Percentiles rank a stretch among this genome's conserved stretches.
phyloP scores from a whole-genome alignment of 2,797 vertebrate genomes.

The Bufotes viridis region DNA sequence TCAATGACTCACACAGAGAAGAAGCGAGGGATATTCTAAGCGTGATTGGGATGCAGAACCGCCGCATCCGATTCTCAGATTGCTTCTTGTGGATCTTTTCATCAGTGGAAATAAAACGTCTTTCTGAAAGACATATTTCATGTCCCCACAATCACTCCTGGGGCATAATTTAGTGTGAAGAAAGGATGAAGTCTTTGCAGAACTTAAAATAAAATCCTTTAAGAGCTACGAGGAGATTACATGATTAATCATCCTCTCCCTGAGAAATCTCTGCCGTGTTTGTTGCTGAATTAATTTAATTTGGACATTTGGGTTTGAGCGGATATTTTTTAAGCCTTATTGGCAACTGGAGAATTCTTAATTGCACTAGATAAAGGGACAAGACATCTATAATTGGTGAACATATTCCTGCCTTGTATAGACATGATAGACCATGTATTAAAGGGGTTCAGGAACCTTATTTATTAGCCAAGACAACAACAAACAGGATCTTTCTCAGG shows the following conservation, averaged over 20 bases:
- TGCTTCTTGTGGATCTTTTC: conserved; percentile 25
- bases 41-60: conserved; percentile 20
- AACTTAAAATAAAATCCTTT: conserved; percentile 51
- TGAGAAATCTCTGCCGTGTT: conserved; percentile 18
- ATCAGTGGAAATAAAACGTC: conserved; percentile 21
- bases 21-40: conserved; percentile 26
- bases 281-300: conserved; percentile 36
- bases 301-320: conserved; percentile 4
- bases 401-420: background rate
- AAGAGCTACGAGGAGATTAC: conserved; percentile 46
- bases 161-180: conserved; percentile 49
- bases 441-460: background rate
- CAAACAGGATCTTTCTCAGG: no score
- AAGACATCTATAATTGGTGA: background rate
- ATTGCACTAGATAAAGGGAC: background rate
- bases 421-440: background rate
- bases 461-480: background rate
- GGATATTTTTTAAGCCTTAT: background rate
- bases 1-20: conserved; percentile 45
- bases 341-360: conserved; percentile 11
- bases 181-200: conserved; percentile 24
- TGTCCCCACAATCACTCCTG: conserved; percentile 18
- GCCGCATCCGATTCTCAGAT: conserved; percentile 23
- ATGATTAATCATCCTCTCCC: conserved; percentile 29
- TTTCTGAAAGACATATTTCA: conserved; percentile 28